Conservation (phyloP, 1,140 invertebrate genomes). For the Portunus trituberculatus region DNA sequence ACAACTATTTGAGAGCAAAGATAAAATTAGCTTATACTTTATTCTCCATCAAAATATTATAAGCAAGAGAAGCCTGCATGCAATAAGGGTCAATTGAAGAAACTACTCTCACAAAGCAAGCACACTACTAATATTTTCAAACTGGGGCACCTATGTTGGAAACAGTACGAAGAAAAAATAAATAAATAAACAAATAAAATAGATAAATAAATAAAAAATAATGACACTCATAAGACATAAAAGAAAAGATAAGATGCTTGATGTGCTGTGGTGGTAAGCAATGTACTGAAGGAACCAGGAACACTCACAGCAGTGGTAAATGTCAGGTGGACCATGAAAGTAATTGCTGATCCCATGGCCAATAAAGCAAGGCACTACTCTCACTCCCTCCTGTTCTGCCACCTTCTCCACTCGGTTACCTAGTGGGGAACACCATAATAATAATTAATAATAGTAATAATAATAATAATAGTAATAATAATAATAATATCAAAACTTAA, state of each 20-base stretch:
- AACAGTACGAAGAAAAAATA: not conserved
- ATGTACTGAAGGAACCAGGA: too few relatives aligned
- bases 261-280: too few relatives aligned
- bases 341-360: conserved; percentile 96
- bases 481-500: too few relatives aligned
- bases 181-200: not conserved
- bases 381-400: conserved; percentile 85
- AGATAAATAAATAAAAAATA: not conserved
- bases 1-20: not conserved
- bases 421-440: conserved; percentile 71
- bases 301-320: conserved; percentile 85
- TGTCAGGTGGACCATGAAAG: conserved; percentile 95
- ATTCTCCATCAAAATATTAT: too few relatives aligned
- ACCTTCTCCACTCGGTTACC: conserved; percentile 84
- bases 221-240: not conserved
- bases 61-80: too few relatives aligned
- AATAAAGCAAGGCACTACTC: conserved; percentile 89
- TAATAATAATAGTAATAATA: not conserved
- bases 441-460: not conserved
- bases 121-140: too few relatives aligned
- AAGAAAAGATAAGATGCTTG: too few relatives aligned
- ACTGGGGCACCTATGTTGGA: too few relatives aligned
- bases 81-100: too few relatives aligned
- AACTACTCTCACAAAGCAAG: too few relatives aligned
- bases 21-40: not conserved